A percentile compares a stretch with the other conserved stretches of the same genome.
phyloP scores from a whole-genome alignment of 1,140 invertebrate species.

The Macrocentrus cingulum region DNA sequence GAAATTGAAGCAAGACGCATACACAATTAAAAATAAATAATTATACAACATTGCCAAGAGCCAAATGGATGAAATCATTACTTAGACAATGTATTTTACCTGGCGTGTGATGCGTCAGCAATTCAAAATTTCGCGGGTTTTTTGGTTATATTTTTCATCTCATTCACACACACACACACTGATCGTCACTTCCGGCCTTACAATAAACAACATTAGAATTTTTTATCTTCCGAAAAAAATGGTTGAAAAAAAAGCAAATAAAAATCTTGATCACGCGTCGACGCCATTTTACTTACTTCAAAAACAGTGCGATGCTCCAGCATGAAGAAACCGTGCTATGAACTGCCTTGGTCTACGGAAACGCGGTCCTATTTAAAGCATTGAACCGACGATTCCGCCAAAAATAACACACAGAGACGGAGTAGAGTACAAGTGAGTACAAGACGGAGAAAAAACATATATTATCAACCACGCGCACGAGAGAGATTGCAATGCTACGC shows the following conservation, averaged over 20 bases:
- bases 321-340: slow-evolving; percentile 52
- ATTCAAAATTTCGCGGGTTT: slow-evolving; percentile 3
- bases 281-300: slow-evolving; percentile 50
- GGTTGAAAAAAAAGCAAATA: no score
- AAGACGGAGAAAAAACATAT: background rate
- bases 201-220: background rate
- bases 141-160: background rate
- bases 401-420: slow-evolving; percentile 58
- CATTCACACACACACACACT: no score
- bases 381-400: slow-evolving; percentile 44
- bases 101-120: background rate
- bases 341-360: slow-evolving; percentile 52
- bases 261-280: background rate
- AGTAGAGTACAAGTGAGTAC: slow-evolving; percentile 4
- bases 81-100: background rate
- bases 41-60: slow-evolving; percentile 12
- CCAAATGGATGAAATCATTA: background rate
- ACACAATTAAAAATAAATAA: slow-evolving; percentile 25
- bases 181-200: no score
- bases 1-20: slow-evolving; percentile 18
- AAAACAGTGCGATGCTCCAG: slow-evolving; percentile 56
- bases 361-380: slow-evolving; percentile 58
- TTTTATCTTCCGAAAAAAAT: no score
- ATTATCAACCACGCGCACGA: background rate
- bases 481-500: background rate